Conservation (phyloP, 2,797 vertebrate genomes). For the Pteronotus mesoamericanus region DNA sequence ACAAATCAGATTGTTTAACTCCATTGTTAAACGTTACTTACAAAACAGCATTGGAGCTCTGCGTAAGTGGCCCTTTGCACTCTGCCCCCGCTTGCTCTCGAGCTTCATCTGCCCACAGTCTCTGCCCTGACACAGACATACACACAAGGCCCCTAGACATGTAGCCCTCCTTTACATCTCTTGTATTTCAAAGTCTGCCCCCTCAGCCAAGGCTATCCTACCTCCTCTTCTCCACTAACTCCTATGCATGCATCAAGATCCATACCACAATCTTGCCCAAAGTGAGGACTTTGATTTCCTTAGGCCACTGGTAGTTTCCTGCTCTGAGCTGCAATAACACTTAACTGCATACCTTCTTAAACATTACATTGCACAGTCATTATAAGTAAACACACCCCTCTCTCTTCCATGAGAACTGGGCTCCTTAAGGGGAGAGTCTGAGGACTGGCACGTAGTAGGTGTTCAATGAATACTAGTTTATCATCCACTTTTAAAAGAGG, state of each 20-base stretch:
- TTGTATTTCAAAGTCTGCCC: not conserved
- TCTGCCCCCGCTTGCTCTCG: not conserved
- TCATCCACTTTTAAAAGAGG: not conserved
- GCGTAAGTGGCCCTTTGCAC: not conserved
- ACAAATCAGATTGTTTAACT: not conserved
- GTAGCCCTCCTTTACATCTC: not conserved
- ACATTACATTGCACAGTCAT: not conserved
- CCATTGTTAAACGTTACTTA: not conserved
- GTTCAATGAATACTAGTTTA: not conserved
- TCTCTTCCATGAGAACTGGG: not conserved
- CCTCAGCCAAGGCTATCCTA: not conserved
- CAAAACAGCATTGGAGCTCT: not conserved
- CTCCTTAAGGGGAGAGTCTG: not conserved
- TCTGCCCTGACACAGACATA: not conserved
- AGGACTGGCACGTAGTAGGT: not conserved
- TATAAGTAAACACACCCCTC: not conserved
- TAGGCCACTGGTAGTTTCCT: not conserved
- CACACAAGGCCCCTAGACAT: not conserved
- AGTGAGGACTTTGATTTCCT: not conserved
- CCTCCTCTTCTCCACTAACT: not conserved
- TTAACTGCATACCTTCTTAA: not conserved
- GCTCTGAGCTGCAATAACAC: not conserved
- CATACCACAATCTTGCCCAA: not conserved
- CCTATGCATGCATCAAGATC: not conserved
- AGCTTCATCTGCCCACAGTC: not conserved